These are phyloP conservation scores for Galerucella pusilla DNA, from an alignment of 2,888 invertebrate species.

Conservation along the genomic window DNA sequence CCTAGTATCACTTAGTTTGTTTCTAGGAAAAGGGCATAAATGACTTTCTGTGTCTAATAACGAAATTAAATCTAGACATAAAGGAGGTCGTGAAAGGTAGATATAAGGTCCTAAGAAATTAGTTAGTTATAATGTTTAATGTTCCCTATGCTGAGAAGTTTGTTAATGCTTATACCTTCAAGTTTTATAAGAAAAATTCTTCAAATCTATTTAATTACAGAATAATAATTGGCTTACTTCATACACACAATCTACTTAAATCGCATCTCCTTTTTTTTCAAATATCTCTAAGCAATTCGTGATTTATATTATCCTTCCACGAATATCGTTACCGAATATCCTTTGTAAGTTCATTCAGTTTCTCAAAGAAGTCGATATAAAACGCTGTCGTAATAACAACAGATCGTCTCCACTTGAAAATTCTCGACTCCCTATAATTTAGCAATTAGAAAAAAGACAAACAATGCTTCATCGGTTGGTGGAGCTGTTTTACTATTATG, in stretches of 20 bases:
- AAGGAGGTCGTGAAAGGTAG: constrained; percentile 9
- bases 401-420: constrained; percentile 23
- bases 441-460: constrained; percentile 41
- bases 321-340: constrained; percentile 5
- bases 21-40: constrained; percentile 50
- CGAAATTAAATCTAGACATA: constrained; percentile 41
- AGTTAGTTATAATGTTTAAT: constrained; percentile 8
- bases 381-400: constrained; percentile 27
- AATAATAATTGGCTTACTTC: too few relatives aligned
- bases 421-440: constrained; percentile 37
- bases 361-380: constrained; percentile 18
- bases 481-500: constrained; percentile 40
- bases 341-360: constrained; percentile 27
- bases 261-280: not conserved
- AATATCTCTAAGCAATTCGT: constrained; percentile 22
- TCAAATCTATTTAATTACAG: too few relatives aligned
- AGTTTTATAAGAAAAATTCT: too few relatives aligned
- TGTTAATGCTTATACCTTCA: too few relatives aligned
- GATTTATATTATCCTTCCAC: constrained; percentile 11
- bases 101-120: not conserved
- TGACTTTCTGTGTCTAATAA: constrained; percentile 44
- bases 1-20: constrained; percentile 63
- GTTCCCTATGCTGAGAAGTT: too few relatives aligned
- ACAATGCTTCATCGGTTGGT: constrained; percentile 40
- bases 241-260: not conserved